Evolutionary conservation across 2,888 invertebrate genomes (phyloP).

Genomic region (Lissocephala sabroskyi): DNA sequence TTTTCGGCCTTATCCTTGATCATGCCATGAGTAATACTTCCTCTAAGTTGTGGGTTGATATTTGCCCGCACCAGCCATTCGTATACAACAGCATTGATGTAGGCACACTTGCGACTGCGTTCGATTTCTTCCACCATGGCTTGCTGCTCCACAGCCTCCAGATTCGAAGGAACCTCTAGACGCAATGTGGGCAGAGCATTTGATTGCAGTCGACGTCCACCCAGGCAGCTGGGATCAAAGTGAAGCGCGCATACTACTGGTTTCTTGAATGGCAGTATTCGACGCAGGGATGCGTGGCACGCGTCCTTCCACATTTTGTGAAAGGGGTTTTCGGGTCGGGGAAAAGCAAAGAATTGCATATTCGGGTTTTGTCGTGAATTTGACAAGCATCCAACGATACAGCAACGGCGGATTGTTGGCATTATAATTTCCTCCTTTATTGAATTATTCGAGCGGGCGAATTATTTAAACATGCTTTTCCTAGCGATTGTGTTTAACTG

Average conservation of each 20-base stretch:
- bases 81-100: constrained; percentile 68
- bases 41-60: constrained; percentile 64
- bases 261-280: constrained; percentile 68
- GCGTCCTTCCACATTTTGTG: constrained; percentile 69
- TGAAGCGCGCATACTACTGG: constrained; percentile 69
- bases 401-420: constrained; percentile 69
- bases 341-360: constrained; percentile 70
- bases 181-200: constrained; percentile 65
- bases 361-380: constrained; percentile 67
- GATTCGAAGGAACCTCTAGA: constrained; percentile 62
- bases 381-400: constrained; percentile 68
- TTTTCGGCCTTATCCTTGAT: constrained; percentile 68
- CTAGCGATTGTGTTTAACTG: too few relatives aligned
- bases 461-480: too few relatives aligned
- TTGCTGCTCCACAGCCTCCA: constrained; percentile 64
- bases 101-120: constrained; percentile 67
- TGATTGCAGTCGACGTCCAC: constrained; percentile 62
- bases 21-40: constrained; percentile 68
- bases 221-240: constrained; percentile 65
- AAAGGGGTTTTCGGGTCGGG: constrained; percentile 64
- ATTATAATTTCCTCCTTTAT: too few relatives aligned
- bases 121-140: constrained; percentile 68
- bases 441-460: too few relatives aligned
- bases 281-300: constrained; percentile 68
- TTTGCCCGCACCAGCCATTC: constrained; percentile 69